Percentiles rank a stretch among this genome's conserved stretches.
Evolutionary conservation across 2,888 invertebrate genomes (phyloP).

Genomic region (Lepidocyrtinus sp.): DNA sequence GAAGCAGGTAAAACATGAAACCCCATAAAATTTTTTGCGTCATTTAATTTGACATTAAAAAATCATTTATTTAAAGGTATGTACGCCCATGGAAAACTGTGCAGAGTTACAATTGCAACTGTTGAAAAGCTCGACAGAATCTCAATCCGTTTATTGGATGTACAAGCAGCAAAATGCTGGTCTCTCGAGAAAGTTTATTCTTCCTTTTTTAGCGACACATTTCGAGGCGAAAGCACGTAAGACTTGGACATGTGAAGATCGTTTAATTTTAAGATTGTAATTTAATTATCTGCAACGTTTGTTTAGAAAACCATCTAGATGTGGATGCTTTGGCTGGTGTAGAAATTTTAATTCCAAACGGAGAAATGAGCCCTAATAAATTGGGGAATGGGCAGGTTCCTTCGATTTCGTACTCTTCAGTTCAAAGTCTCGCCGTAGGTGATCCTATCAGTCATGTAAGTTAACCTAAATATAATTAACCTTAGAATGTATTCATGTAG

Average conservation of each 20-base stretch:
- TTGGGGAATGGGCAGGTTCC: constrained; percentile 57
- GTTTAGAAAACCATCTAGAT: constrained; percentile 65
- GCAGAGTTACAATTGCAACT: constrained; percentile 63
- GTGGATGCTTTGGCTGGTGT: constrained; percentile 69
- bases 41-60: constrained; percentile 15
- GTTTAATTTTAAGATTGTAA: not conserved
- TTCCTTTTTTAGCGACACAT: constrained; percentile 69
- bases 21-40: not conserved
- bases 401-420: constrained; percentile 67
- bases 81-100: constrained; percentile 66
- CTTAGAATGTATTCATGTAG: not conserved
- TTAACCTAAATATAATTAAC: not conserved
- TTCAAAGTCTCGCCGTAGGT: constrained; percentile 65
- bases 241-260: constrained; percentile 15
- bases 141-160: constrained; percentile 62
- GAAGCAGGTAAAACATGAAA: constrained; percentile 65
- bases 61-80: constrained; percentile 61
- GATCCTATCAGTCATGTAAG: constrained; percentile 69
- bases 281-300: constrained; percentile 12
- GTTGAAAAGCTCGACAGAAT: constrained; percentile 61
- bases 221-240: constrained; percentile 69
- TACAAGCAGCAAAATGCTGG: constrained; percentile 65
- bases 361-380: constrained; percentile 69
- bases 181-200: constrained; percentile 67
- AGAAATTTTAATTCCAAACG: constrained; percentile 67